phyloP scores from a whole-genome alignment of 2,888 invertebrate species.

The Pachliopta kotzebuea region DNA sequence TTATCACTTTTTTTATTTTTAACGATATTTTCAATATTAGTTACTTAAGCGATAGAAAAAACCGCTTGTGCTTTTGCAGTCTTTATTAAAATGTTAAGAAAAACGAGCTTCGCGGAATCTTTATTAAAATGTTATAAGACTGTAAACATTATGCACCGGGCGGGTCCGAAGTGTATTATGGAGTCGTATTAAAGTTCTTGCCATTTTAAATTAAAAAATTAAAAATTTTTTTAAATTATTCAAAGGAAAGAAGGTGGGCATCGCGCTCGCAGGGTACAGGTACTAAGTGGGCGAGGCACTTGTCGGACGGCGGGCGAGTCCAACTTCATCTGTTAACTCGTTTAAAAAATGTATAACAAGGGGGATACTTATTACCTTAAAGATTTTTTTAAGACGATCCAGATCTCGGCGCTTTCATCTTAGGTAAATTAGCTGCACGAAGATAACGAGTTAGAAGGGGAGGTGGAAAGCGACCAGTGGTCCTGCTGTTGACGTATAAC shows the following conservation, averaged over 20 bases:
- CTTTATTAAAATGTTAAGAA: constrained; percentile 1
- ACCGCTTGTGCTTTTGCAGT: neutral
- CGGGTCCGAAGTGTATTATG: neutral
- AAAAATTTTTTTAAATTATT: constrained; percentile 3
- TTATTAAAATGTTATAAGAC: neutral
- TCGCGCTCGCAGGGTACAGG: neutral
- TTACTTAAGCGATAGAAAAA: neutral
- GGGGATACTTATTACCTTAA: constrained; percentile 11
- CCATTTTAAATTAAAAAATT: constrained; percentile 9
- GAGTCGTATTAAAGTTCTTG: constrained; percentile 1
- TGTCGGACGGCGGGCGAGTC: neutral
- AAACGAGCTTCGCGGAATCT: neutral
- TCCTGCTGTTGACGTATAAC: constrained; percentile 19
- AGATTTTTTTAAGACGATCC: constrained; percentile 10
- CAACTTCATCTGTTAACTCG: constrained; percentile 19
- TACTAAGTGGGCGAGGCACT: constrained; percentile 8
- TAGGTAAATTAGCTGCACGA: constrained; percentile 20
- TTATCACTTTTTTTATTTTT: neutral
- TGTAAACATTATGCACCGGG: constrained; percentile 10
- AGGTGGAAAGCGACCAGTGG: constrained; percentile 1
- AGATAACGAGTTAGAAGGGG: constrained; percentile 5
- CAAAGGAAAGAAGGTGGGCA: constrained; percentile 1
- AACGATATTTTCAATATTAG: neutral
- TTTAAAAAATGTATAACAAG: constrained; percentile 23
- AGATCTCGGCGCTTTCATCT: neutral